Percentiles rank a stretch among this genome's conserved stretches.
These are phyloP conservation scores for Andrena flavipes DNA, from an alignment of 2,888 invertebrate genomes.

Conservation along the genomic window DNA sequence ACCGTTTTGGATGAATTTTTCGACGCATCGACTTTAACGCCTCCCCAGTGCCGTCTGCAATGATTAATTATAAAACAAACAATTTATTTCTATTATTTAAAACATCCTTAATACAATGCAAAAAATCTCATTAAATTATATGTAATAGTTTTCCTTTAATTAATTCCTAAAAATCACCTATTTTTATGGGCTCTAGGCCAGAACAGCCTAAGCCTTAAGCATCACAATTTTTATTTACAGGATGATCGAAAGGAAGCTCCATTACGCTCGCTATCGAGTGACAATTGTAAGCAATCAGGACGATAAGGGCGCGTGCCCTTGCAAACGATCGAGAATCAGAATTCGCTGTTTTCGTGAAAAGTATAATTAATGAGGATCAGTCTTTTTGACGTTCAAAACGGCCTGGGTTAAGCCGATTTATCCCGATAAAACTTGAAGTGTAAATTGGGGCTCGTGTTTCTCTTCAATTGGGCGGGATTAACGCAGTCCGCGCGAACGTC, in stretches of 20 bases:
- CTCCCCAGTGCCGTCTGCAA: too few species aligned
- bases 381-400: slow-evolving; percentile 50
- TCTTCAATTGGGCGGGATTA: slow-evolving; percentile 22
- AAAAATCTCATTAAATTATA: too few species aligned
- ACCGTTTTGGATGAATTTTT: too few species aligned
- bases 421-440: slow-evolving; percentile 4
- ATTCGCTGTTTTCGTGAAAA: slow-evolving; percentile 7
- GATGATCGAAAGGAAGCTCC: neutral
- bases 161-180: too few species aligned
- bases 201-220: neutral
- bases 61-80: too few species aligned
- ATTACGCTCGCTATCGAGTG: neutral
- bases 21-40: too few species aligned
- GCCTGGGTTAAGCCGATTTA: neutral
- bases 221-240: neutral
- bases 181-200: too few species aligned
- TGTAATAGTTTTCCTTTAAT: too few species aligned
- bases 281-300: neutral
- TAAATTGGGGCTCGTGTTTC: slow-evolving; percentile 27
- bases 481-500: neutral
- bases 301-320: too few species aligned
- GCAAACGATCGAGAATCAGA: neutral
- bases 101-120: too few species aligned
- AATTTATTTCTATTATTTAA: too few species aligned
- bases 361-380: slow-evolving; percentile 39